A percentile compares a stretch with the other conserved stretches of the same genome.
phyloP scores from a whole-genome alignment of 2,888 invertebrate genomes.

The Fragum whitleyi region DNA sequence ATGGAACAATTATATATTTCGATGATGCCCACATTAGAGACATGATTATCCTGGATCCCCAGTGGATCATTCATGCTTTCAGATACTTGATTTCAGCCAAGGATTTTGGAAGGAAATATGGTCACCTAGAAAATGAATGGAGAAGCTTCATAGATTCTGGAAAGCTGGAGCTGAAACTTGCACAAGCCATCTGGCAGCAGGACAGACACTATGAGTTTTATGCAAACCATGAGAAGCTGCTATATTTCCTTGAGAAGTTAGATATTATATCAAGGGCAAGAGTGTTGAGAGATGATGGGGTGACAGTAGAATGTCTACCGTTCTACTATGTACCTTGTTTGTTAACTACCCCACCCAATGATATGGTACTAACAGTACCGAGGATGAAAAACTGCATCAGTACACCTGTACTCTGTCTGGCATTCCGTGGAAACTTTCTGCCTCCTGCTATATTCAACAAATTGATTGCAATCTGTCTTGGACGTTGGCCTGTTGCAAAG shows the following conservation, averaged over 20 bases:
- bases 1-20: conserved; percentile 51
- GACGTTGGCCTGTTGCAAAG: conserved; percentile 47
- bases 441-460: conserved; percentile 55
- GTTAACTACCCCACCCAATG: conserved; percentile 33
- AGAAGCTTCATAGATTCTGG: conserved; percentile 43
- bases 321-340: conserved; percentile 56
- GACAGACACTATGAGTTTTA: conserved; percentile 46
- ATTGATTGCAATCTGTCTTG: conserved; percentile 45
- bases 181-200: conserved; percentile 48
- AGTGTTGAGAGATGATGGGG: conserved; percentile 39
- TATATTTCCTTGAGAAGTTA: conserved; percentile 46
- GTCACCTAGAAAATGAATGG: conserved; percentile 41
- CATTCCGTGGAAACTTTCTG: conserved; percentile 47
- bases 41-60: conserved; percentile 51
- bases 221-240: conserved; percentile 49
- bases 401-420: conserved; percentile 46
- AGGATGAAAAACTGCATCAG: conserved; percentile 10
- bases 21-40: conserved; percentile 30
- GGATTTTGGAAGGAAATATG: conserved; percentile 54
- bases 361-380: conserved; percentile 7
- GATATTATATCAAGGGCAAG: conserved; percentile 52
- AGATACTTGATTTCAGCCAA: conserved; percentile 48
- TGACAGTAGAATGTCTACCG: conserved; percentile 13
- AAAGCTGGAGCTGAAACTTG: conserved; percentile 38
- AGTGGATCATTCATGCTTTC: conserved; percentile 57